A percentile compares a stretch with the other conserved stretches of the same genome.
Evolutionary conservation across 2,888 invertebrate species (phyloP).

Genomic region (Drosophila engyochracea): DNA sequence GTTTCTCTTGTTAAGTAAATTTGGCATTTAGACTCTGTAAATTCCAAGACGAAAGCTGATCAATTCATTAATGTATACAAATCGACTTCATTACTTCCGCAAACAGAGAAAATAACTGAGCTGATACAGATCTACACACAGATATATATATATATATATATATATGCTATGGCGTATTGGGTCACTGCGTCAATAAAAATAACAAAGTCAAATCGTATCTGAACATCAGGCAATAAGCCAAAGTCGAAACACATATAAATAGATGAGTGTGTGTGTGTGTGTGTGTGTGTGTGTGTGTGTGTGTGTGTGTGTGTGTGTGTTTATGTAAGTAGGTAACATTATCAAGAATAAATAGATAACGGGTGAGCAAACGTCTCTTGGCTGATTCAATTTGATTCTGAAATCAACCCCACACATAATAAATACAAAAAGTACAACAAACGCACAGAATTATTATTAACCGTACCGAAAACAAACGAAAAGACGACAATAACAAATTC

Average conservation of each 20-base stretch:
- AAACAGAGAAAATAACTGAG: neutral
- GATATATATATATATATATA: neutral
- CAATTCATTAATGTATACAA: neutral
- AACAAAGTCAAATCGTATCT: conserved; percentile 55
- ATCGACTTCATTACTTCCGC: neutral
- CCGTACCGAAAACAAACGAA: conserved; percentile 23
- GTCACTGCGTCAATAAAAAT: conserved; percentile 19
- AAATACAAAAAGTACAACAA: conserved; percentile 10
- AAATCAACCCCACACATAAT: conserved; percentile 55
- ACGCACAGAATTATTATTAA: conserved; percentile 15
- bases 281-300: conserved; percentile 13
- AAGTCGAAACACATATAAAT: conserved; percentile 56
- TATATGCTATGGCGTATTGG: neutral
- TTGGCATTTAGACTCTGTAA: neutral
- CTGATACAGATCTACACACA: conserved; percentile 12
- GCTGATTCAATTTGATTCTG: conserved; percentile 56
- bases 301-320: conserved; percentile 8
- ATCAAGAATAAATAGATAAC: conserved; percentile 73
- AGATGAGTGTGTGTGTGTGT: conserved; percentile 4
- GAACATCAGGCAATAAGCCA: conserved; percentile 62
- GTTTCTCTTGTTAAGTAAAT: neutral
- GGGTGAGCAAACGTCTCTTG: conserved; percentile 56
- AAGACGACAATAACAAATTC: conserved; percentile 22
- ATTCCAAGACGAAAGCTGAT: neutral
- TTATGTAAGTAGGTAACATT: conserved; percentile 59